A percentile compares a stretch with the other conserved stretches of the same genome.
These are phyloP conservation scores for Panopea generosa DNA, from an alignment of 2,888 invertebrate species.

Conservation along the genomic window DNA sequence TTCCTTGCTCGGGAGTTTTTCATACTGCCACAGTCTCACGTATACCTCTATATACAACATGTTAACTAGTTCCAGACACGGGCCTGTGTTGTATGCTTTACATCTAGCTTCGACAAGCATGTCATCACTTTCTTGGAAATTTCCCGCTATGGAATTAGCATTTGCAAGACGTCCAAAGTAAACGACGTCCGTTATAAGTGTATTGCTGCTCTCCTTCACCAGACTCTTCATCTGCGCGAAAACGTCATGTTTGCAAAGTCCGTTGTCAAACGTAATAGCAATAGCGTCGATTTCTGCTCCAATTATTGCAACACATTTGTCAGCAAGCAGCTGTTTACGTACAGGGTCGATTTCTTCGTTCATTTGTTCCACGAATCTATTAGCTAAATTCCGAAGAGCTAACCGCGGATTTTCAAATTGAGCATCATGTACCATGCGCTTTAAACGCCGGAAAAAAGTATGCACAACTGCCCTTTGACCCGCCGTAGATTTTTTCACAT, in stretches of 20 bases:
- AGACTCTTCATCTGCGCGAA: slow-evolving; percentile 50
- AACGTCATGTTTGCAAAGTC: slow-evolving; percentile 40
- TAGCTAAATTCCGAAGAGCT: slow-evolving; percentile 42
- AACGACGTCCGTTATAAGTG: slow-evolving; percentile 46
- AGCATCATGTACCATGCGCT: slow-evolving; percentile 45
- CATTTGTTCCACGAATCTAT: slow-evolving; percentile 18
- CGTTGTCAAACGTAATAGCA: slow-evolving; percentile 51
- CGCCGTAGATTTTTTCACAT: slow-evolving; percentile 8
- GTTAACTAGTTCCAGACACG: slow-evolving; percentile 63
- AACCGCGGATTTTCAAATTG: slow-evolving; percentile 46
- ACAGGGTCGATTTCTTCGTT: slow-evolving; percentile 24
- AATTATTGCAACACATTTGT: slow-evolving; percentile 39
- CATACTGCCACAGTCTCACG: slow-evolving; percentile 59
- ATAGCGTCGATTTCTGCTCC: slow-evolving; percentile 26
- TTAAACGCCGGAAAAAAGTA: slow-evolving; percentile 29
- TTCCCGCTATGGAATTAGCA: slow-evolving; percentile 40
- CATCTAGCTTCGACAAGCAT: slow-evolving; percentile 51
- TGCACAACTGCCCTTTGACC: slow-evolving; percentile 23
- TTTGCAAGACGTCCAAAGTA: slow-evolving; percentile 55
- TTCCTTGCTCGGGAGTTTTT: slow-evolving; percentile 31
- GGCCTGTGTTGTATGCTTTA: slow-evolving; percentile 41
- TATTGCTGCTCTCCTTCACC: slow-evolving; percentile 38
- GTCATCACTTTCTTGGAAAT: slow-evolving; percentile 38
- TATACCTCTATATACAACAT: slow-evolving; percentile 63
- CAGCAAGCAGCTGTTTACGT: slow-evolving; percentile 35